Conservation (phyloP, 2,888 invertebrate species). For the Eubasilissa splendida region DNA sequence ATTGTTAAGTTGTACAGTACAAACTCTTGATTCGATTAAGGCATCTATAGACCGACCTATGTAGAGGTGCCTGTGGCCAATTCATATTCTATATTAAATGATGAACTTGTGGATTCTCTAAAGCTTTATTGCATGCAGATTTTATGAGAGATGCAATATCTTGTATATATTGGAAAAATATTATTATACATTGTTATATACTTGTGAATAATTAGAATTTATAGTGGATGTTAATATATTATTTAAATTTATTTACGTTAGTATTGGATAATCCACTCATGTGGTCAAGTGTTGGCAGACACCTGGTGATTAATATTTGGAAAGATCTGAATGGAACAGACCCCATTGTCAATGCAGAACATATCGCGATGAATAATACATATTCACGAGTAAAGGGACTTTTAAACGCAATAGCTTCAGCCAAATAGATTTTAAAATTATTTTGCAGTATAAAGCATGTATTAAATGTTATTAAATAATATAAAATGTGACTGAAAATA, state of each 20-base stretch:
- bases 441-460: conserved; percentile 25
- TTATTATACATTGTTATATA: conserved; percentile 53
- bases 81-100: conserved; percentile 20
- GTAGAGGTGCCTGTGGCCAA: conserved; percentile 12
- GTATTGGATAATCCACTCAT: conserved; percentile 20
- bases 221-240: conserved; percentile 36
- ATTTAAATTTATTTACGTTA: conserved; percentile 45
- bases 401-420: conserved; percentile 32
- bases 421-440: conserved; percentile 34
- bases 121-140: conserved; percentile 43
- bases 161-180: conserved; percentile 48
- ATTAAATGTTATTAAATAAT: conserved; percentile 8
- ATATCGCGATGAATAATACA: conserved; percentile 49
- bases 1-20: conserved; percentile 52
- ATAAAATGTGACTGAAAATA: conserved; percentile 1
- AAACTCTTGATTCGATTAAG: conserved; percentile 40
- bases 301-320: conserved; percentile 15
- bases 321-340: conserved; percentile 53
- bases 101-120: conserved; percentile 41
- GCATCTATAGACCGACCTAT: conserved; percentile 1
- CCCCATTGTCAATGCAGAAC: conserved; percentile 53
- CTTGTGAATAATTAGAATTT: conserved; percentile 51
- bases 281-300: conserved; percentile 27
- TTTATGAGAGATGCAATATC: conserved; percentile 40
- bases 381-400: conserved; percentile 38